These are phyloP conservation scores for Malurus elegans DNA, from an alignment of 2,113 vertebrate species.

Conservation along the genomic window DNA sequence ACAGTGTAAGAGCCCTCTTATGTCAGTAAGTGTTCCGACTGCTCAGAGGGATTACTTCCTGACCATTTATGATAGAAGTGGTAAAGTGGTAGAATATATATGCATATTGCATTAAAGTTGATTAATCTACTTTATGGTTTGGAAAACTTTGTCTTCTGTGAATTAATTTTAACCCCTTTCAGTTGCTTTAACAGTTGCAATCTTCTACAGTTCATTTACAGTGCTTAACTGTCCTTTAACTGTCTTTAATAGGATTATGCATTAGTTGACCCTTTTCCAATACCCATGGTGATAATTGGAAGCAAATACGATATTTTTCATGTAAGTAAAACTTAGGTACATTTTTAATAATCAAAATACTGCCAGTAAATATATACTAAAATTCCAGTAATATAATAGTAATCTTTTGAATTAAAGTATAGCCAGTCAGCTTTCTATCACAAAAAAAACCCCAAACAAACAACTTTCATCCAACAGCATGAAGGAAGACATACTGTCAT, in stretches of 20 bases:
- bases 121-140: not conserved
- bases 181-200: not conserved
- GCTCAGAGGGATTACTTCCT: not conserved
- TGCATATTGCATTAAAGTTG: not conserved
- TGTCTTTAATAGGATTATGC: slow-evolving; percentile 86
- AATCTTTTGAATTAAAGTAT: not conserved
- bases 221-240: not conserved
- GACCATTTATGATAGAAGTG: not conserved
- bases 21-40: not conserved
- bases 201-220: not conserved
- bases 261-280: slow-evolving; percentile 88
- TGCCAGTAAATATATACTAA: not conserved
- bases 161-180: not conserved
- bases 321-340: slow-evolving; percentile 71
- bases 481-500: not conserved
- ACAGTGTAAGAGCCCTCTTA: not conserved
- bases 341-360: not conserved
- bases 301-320: slow-evolving; percentile 96
- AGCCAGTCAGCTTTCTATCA: not conserved
- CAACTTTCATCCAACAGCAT: not conserved
- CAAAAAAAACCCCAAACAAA: not conserved
- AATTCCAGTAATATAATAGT: not conserved
- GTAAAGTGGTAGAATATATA: not conserved
- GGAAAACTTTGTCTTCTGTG: not conserved
- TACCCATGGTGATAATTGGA: slow-evolving; percentile 91